Evolutionary conservation across 2,888 invertebrate species (phyloP), one percentile per base, ranked within the genome.

Genomic region (Erpobdella octoculata): DNA sequence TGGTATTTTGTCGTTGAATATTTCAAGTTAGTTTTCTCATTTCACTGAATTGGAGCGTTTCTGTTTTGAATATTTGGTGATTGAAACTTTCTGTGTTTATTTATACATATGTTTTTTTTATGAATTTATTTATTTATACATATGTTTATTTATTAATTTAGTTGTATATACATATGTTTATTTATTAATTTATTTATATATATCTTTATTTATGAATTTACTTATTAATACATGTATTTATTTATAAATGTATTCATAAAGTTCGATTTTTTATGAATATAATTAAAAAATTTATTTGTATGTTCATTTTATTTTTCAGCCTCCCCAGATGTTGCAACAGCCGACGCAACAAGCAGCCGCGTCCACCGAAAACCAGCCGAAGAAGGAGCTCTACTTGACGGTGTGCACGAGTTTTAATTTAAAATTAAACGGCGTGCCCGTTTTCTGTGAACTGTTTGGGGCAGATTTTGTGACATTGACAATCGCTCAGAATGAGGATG

Each of bases 351-450:
- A 12, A 41, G n/a, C n/a, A 15, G 46, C 46, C 12, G n/a, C 46
- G 46, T 12, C 46, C 31, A 35, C 28, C 6, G 62, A 62, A 35
- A 28, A 12, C 62, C 62, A 62, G 62, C 62, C 62, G n/a, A 62
- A 62, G 35, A 62, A 66, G 21, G 37, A 66, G n/a, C 41, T 41
- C 6, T 37, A 21, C 38, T 25, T 66, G 9, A 37, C 41, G 12
- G 41, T 38, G n/a, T 37, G 37, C 31, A 15, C n/a, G n/a, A n/a
- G n/a, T n/a, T n/a, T n/a, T n/a, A n/a, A n/a, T n/a, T n/a, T n/a
- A n/a, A n/a, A n/a, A n/a, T n/a, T n/a, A n/a, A n/a, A n/a, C n/a
- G n/a, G n/a, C n/a, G n/a, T n/a, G n/a, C n/a, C n/a, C n/a, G n/a
- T n/a, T n/a, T n/a, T n/a, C n/a, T n/a, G n/a, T n/a, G n/a, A n/a